Evolutionary conservation across 1,140 invertebrate genomes (phyloP).

Genomic region (Bombus superbus): DNA sequence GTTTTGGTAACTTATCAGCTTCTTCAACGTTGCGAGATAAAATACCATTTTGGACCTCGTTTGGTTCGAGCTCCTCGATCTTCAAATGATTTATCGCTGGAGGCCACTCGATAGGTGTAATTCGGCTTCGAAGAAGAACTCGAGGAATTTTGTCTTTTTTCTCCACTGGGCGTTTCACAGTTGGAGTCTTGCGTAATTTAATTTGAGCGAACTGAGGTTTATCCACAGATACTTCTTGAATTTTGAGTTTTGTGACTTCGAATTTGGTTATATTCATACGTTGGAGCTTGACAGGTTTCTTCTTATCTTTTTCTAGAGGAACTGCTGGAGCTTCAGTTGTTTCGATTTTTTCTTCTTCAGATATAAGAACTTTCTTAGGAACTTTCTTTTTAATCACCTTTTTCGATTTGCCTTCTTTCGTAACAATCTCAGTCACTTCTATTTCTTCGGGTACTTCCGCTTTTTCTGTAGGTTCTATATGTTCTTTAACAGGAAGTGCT

Average conservation of each 20-base stretch:
- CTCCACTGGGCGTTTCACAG: conserved; percentile 79
- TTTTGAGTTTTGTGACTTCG: conserved; percentile 76
- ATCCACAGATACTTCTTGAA: conserved; percentile 54
- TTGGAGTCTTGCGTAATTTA: conserved; percentile 68
- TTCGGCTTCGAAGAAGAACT: conserved; percentile 86
- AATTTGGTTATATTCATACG: conserved; percentile 74
- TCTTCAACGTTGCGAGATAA: conserved; percentile 88
- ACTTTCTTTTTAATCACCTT: conserved; percentile 49
- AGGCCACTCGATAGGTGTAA: conserved; percentile 84
- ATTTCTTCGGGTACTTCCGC: conserved; percentile 76
- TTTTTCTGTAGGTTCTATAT: conserved; percentile 6
- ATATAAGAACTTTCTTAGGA: conserved; percentile 12
- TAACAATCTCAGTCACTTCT: conserved; percentile 70
- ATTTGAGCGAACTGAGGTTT: conserved; percentile 65
- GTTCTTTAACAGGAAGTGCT: background rate
- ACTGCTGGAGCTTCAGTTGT: conserved; percentile 46
- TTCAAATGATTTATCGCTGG: conserved; percentile 80
- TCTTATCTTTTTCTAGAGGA: conserved; percentile 34
- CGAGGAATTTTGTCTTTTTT: conserved; percentile 85
- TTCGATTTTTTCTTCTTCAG: conserved; percentile 56
- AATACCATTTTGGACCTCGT: conserved; percentile 85
- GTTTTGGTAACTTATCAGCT: conserved; percentile 85
- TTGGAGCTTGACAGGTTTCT: conserved; percentile 72
- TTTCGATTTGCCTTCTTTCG: conserved; percentile 77
- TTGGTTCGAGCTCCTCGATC: conserved; percentile 82